phyloP scores from a whole-genome alignment of 1,140 invertebrate genomes.

The Drosophila orosa region DNA sequence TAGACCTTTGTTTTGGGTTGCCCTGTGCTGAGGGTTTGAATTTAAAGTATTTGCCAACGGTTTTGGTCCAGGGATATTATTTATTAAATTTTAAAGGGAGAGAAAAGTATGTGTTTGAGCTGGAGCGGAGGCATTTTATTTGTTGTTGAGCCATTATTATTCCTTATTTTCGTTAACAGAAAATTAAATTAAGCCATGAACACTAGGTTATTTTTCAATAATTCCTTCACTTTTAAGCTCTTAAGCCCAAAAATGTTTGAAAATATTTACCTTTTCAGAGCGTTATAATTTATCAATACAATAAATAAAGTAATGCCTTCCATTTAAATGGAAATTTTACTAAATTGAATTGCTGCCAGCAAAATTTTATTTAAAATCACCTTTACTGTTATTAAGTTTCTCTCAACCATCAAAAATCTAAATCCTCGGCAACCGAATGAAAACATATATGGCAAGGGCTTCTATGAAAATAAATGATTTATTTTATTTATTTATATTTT shows the following conservation, averaged over 20 bases:
- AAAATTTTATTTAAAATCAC: not conserved
- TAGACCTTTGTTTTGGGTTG: slow-evolving; percentile 13
- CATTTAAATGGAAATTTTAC: not conserved
- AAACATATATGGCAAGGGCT: not conserved
- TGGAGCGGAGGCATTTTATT: not conserved
- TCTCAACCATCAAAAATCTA: not conserved
- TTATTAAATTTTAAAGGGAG: not conserved
- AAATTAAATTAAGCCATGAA: not conserved
- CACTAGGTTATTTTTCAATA: not conserved
- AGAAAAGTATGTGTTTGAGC: not conserved
- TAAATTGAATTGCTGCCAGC: not conserved
- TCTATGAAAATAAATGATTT: slow-evolving; percentile 1
- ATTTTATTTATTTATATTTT: not conserved
- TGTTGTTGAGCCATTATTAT: not conserved
- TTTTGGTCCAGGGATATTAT: not conserved
- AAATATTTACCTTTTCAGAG: too few relatives aligned
- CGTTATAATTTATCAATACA: not conserved
- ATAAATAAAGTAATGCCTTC: not conserved
- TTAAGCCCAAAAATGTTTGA: not conserved
- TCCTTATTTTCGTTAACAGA: not conserved
- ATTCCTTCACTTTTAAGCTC: not conserved
- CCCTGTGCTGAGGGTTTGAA: not conserved
- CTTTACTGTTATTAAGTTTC: not conserved
- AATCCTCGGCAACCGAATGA: slow-evolving; percentile 3
- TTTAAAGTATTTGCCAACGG: slow-evolving; percentile 8